phyloP scores from a whole-genome alignment of 2,797 vertebrate species.

The Melanotaenia pygmaea region DNA sequence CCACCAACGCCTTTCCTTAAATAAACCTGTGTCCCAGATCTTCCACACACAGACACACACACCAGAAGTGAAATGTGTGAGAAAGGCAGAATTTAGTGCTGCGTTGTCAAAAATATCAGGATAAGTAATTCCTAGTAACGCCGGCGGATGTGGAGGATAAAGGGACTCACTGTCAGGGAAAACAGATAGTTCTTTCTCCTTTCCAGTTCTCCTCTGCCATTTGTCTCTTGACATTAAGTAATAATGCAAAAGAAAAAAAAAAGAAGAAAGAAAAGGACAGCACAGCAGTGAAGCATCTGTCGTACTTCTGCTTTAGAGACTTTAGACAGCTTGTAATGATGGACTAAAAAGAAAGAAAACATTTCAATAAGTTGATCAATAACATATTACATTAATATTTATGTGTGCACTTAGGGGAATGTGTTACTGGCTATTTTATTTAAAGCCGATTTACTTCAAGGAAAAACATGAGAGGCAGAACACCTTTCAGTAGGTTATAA shows the following conservation, averaged over 20 bases:
- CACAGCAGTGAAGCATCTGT: conserved; percentile 37
- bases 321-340: conserved; percentile 22
- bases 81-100: conserved; percentile 76
- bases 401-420: conserved; percentile 12
- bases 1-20: conserved; percentile 80
- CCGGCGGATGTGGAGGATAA: conserved; percentile 72
- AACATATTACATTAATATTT: conserved; percentile 48
- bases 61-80: conserved; percentile 57
- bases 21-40: conserved; percentile 77
- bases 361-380: conserved; percentile 38
- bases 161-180: conserved; percentile 64
- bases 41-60: conserved; percentile 32
- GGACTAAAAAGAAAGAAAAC: conserved; percentile 31
- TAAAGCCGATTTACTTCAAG: conserved; percentile 32
- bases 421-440: conserved; percentile 32
- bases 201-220: conserved; percentile 53
- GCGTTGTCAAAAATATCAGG: conserved; percentile 76
- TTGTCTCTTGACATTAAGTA: conserved; percentile 69
- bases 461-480: conserved; percentile 36
- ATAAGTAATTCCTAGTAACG: conserved; percentile 75
- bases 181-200: conserved; percentile 64
- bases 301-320: conserved; percentile 24
- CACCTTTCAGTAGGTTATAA: conserved; percentile 49
- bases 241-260: conserved; percentile 49
- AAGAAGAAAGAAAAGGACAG: neutral